Conservation (phyloP, 1,140 invertebrate genomes). For the Listronotus bonariensis region DNA sequence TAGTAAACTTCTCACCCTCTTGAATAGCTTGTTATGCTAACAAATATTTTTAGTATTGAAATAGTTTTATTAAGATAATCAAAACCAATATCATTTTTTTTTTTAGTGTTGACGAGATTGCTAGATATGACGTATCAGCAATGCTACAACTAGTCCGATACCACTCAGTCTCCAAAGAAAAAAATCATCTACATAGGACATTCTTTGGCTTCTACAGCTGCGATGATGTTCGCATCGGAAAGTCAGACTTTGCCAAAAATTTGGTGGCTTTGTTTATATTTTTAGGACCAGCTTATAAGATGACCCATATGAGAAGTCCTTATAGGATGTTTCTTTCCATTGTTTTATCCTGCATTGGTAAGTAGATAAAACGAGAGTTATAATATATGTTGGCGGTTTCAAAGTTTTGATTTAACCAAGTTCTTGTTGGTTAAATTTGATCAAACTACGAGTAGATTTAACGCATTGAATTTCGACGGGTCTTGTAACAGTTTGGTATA, state of each 20-base stretch:
- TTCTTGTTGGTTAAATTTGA: too few relatives aligned
- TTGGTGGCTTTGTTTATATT: conserved; percentile 47
- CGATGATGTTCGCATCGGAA: conserved; percentile 56
- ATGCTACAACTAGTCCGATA: conserved; percentile 61
- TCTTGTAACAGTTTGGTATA: too few relatives aligned
- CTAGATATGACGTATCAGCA: conserved; percentile 63
- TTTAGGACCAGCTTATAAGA: conserved; percentile 49
- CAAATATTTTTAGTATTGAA: too few relatives aligned
- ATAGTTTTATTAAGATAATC: too few relatives aligned
- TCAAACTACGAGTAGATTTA: too few relatives aligned
- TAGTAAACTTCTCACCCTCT: too few relatives aligned
- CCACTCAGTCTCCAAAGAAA: conserved; percentile 52
- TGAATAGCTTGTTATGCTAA: too few relatives aligned
- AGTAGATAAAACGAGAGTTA: too few relatives aligned
- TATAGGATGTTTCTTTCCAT: conserved; percentile 45
- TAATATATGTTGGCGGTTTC: conserved; percentile 4
- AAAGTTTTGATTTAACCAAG: too few relatives aligned
- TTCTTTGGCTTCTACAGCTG: conserved; percentile 54
- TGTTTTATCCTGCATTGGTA: conserved; percentile 42
- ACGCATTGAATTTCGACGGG: too few relatives aligned
- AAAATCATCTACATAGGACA: conserved; percentile 64
- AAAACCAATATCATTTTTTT: too few relatives aligned
- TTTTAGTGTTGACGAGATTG: conserved; percentile 63
- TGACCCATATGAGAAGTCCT: conserved; percentile 47
- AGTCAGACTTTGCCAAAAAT: conserved; percentile 52